Conservation (phyloP, 1,140 invertebrate species). For the Bradysia coprophila region DNA sequence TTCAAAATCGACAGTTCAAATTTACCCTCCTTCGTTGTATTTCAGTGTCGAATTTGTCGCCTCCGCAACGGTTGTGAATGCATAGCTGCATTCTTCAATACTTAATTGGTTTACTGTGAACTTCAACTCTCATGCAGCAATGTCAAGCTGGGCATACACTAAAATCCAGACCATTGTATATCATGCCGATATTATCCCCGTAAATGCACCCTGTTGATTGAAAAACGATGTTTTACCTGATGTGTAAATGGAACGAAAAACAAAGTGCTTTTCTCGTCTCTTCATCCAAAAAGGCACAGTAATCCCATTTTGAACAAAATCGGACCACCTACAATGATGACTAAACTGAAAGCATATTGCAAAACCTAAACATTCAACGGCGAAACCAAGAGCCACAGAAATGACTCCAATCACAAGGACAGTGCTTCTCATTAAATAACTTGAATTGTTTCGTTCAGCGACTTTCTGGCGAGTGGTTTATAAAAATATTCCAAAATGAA, state of each 20-base stretch:
- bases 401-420: slow-evolving; percentile 43
- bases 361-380: slow-evolving; percentile 55
- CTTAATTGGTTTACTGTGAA: background rate
- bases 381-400: slow-evolving; percentile 44
- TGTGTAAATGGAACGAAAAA: background rate
- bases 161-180: slow-evolving; percentile 67
- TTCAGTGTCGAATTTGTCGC: background rate
- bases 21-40: background rate
- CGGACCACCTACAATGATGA: slow-evolving; percentile 51
- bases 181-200: background rate
- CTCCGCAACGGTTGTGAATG: slow-evolving; percentile 2
- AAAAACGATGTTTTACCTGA: too few relatives aligned
- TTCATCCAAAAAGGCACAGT: slow-evolving; percentile 55
- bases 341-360: slow-evolving; percentile 46
- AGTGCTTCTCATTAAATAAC: slow-evolving; percentile 37
- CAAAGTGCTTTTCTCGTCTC: background rate
- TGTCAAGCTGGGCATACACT: slow-evolving; percentile 23
- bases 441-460: slow-evolving; percentile 38
- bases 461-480: slow-evolving; percentile 36
- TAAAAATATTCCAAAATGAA: slow-evolving; percentile 70
- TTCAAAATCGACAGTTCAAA: background rate
- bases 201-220: slow-evolving; percentile 32
- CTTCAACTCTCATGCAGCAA: background rate
- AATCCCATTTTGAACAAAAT: slow-evolving; percentile 68
- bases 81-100: background rate